phyloP scores from a whole-genome alignment of 2,113 vertebrate genomes.

The Coryphaenoides rupestris region DNA sequence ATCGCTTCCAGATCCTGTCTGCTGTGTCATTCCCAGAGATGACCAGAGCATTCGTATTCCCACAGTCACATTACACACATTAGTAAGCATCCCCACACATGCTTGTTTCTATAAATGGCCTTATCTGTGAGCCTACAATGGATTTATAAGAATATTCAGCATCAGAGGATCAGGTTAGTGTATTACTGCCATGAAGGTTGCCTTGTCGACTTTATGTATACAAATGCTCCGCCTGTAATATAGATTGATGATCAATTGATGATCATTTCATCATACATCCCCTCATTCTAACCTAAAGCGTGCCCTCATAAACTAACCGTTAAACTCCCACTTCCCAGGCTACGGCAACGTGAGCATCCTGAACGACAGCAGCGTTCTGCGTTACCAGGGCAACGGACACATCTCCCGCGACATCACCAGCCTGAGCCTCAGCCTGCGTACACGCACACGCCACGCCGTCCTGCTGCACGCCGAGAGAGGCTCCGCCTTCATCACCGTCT shows the following conservation, averaged over 20 bases:
- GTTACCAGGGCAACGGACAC: conserved; percentile 80
- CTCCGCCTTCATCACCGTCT: conserved; percentile 74
- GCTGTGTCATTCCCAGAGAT: conserved; percentile 6
- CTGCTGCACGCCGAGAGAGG: conserved; percentile 79
- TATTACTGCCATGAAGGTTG: no score
- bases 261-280: no score
- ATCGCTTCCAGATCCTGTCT: conserved; percentile 7
- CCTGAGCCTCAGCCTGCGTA: conserved; percentile 80
- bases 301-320: no score
- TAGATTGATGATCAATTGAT: no score
- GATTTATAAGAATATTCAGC: no score
- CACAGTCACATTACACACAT: no score
- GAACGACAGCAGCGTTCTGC: conserved; percentile 67
- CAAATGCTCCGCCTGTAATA: no score
- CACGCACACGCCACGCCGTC: conserved; percentile 65
- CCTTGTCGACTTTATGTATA: no score
- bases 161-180: no score
- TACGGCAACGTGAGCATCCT: conserved; percentile 79
- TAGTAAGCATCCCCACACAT: no score
- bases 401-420: conserved; percentile 80
- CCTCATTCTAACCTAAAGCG: no score
- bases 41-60: background rate
- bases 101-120: background rate
- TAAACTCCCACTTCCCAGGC: conserved; percentile 71
- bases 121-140: background rate